A percentile compares a stretch with the other conserved stretches of the same genome.
Evolutionary conservation across 2,113 vertebrate genomes (phyloP).

Genomic region (Melozone crissalis): DNA sequence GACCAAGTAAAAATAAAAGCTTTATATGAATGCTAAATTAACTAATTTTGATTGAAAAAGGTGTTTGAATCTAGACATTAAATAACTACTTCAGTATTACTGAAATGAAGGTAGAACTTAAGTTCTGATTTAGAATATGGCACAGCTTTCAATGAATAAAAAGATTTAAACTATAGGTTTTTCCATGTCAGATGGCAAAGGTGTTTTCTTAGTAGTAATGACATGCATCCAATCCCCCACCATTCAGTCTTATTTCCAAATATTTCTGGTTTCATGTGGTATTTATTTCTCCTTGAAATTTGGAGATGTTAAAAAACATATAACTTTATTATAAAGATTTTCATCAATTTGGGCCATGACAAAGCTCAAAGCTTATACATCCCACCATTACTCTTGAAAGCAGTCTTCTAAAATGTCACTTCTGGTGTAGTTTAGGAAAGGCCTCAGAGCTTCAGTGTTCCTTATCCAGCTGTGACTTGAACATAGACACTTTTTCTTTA

Average conservation of each 20-base stretch:
- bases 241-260: not conserved
- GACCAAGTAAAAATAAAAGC: not conserved
- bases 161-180: not conserved
- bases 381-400: not conserved
- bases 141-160: not conserved
- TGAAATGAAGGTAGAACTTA: not conserved
- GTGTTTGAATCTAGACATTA: not conserved
- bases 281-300: not conserved
- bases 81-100: not conserved
- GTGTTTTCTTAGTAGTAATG: not conserved
- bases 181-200: not conserved
- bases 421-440: not conserved
- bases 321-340: not conserved
- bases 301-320: not conserved
- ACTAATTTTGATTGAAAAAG: not conserved
- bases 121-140: not conserved
- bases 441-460: not conserved
- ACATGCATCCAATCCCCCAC: fast-evolving
- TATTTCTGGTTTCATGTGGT: not conserved
- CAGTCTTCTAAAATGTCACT: not conserved
- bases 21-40: not conserved
- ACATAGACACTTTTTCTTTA: not conserved
- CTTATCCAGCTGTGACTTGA: not conserved
- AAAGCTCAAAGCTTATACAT: not conserved
- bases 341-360: not conserved